These are phyloP conservation scores for Mystacides longicornis DNA, from an alignment of 2,888 invertebrate genomes.

Conservation along the genomic window DNA sequence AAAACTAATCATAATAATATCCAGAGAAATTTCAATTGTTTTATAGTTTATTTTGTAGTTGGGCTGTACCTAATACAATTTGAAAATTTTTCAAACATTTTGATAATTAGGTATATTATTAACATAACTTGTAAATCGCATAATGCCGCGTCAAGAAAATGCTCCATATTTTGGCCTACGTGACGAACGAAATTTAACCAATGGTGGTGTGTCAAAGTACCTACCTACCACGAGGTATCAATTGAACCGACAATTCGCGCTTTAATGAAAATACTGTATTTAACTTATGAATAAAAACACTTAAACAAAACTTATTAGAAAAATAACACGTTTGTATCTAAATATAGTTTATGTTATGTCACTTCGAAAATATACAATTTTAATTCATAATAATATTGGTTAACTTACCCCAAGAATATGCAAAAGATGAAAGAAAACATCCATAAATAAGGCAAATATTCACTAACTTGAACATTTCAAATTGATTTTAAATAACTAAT, in stretches of 20 bases:
- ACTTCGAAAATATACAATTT: not conserved
- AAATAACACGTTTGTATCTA: not conserved
- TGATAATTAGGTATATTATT: no score
- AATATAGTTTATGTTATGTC: not conserved
- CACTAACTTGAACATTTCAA: not conserved
- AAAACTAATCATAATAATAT: no score
- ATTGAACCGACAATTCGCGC: not conserved
- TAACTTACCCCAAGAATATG: not conserved
- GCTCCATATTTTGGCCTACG: slow-evolving; percentile 1
- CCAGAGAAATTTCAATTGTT: no score
- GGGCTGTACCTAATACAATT: no score
- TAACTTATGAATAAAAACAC: no score
- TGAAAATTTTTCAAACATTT: no score
- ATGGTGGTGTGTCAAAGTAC: not conserved
- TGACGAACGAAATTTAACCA: not conserved
- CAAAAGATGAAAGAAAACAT: not conserved
- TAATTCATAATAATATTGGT: not conserved
- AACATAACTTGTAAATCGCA: no score
- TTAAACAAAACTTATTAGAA: no score
- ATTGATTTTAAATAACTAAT: not conserved
- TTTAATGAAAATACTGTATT: no score
- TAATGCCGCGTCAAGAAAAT: no score
- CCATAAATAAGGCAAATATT: not conserved
- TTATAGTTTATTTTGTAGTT: no score
- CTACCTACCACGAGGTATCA: not conserved